phyloP scores from a whole-genome alignment of 2,113 vertebrate species.

The Ginglymostoma cirratum region DNA sequence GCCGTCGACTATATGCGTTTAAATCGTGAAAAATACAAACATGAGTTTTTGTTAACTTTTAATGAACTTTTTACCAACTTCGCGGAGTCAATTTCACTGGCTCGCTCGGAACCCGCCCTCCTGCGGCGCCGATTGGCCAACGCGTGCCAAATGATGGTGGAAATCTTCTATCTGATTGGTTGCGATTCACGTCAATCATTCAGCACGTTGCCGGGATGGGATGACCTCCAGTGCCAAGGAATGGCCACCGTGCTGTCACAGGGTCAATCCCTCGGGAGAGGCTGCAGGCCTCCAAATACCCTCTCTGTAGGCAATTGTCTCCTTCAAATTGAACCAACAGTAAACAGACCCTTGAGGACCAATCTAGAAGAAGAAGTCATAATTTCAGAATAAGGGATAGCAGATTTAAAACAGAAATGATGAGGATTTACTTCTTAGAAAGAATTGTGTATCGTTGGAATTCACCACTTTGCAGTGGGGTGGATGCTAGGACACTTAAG shows the following conservation, averaged over 20 bases:
- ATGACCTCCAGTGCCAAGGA: too few species aligned
- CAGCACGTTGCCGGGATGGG: fast-evolving
- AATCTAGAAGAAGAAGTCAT: too few species aligned
- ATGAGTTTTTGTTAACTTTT: too few species aligned
- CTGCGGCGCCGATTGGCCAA: not conserved
- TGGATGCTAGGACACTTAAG: too few species aligned
- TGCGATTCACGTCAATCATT: not conserved
- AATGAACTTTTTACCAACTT: not conserved
- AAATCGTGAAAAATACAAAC: not conserved
- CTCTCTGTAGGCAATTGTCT: not conserved
- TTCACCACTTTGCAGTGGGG: too few species aligned
- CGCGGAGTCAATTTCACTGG: not conserved
- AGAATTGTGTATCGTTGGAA: too few species aligned
- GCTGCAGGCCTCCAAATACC: not conserved
- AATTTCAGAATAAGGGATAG: too few species aligned
- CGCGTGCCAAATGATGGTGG: too few species aligned
- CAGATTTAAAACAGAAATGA: too few species aligned
- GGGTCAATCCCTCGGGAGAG: not conserved
- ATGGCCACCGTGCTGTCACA: not conserved
- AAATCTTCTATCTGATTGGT: not conserved
- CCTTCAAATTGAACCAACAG: not conserved
- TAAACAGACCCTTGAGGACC: too few species aligned
- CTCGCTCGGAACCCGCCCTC: not conserved
- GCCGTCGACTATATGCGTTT: not conserved
- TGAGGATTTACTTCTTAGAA: too few species aligned